Percentiles rank a stretch among this genome's conserved stretches.
Evolutionary conservation across 2,888 invertebrate species (phyloP).

Genomic region (Blastobasis lacticolella): DNA sequence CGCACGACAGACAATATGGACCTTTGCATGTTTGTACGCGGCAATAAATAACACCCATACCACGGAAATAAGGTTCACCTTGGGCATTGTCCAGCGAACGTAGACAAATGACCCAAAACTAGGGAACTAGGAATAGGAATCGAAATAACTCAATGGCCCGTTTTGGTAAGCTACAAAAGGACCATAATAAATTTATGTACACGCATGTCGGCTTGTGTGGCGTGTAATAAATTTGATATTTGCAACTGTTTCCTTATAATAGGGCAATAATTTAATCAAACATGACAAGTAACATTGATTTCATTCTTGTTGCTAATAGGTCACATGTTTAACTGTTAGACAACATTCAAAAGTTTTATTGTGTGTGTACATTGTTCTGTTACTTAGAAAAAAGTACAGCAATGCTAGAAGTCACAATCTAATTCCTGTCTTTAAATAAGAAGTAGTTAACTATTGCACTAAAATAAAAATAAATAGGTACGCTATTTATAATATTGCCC

Average conservation of each 20-base stretch:
- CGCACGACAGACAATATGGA: slow-evolving; percentile 22
- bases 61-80: slow-evolving; percentile 41
- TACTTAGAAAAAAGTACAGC: too few relatives aligned
- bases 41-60: slow-evolving; percentile 24
- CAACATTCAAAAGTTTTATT: too few relatives aligned
- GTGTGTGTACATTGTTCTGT: too few relatives aligned
- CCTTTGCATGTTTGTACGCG: slow-evolving; percentile 8
- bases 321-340: too few relatives aligned
- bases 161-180: slow-evolving; percentile 26
- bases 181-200: background rate
- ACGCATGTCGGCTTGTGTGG: background rate
- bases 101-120: slow-evolving; percentile 37
- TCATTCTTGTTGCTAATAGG: background rate
- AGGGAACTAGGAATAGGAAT: slow-evolving; percentile 24
- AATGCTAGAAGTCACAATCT: too few relatives aligned
- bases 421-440: too few relatives aligned
- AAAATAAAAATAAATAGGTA: too few relatives aligned
- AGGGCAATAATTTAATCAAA: slow-evolving; percentile 3
- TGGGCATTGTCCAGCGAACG: slow-evolving; percentile 32
- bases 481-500: too few relatives aligned
- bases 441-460: too few relatives aligned
- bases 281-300: background rate
- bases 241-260: slow-evolving; percentile 26
- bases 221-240: background rate
- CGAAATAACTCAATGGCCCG: slow-evolving; percentile 3